Conservation (phyloP, 2,113 vertebrate species). For the Alligator sinensis region DNA sequence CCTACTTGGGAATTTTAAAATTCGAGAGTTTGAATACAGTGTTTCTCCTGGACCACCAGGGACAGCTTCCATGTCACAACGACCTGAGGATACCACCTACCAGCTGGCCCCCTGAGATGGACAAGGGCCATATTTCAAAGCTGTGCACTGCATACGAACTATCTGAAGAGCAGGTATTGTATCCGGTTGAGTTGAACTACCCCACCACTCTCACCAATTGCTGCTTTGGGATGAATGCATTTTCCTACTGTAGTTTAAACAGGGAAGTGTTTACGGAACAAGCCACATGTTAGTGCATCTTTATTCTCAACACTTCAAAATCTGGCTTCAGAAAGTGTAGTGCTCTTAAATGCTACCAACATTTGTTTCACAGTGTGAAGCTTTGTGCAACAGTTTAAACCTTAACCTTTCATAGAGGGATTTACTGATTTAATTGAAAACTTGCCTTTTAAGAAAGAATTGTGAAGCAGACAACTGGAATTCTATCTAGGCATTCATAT, state of each 20-base stretch:
- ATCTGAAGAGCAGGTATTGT: not conserved
- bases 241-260: conserved; percentile 13
- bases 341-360: conserved; percentile 26
- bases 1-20: not conserved
- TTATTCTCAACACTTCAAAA: conserved; percentile 49
- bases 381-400: conserved; percentile 6
- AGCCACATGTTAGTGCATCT: conserved; percentile 30
- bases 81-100: not conserved
- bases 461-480: conserved; percentile 58
- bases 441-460: conserved; percentile 71
- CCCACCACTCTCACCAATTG: not conserved
- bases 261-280: conserved; percentile 43
- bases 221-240: conserved; percentile 15
- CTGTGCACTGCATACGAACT: not conserved
- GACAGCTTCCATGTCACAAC: not conserved
- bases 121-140: not conserved
- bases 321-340: conserved; percentile 49
- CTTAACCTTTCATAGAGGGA: conserved; percentile 62
- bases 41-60: not conserved
- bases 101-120: too few relatives aligned
- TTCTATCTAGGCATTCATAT: conserved; percentile 68
- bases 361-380: conserved; percentile 60
- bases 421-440: conserved; percentile 71
- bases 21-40: not conserved
- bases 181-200: not conserved